Percentiles rank a stretch among this genome's conserved stretches.
phyloP scores from a whole-genome alignment of 2,797 vertebrate species.

The Nyctibius grandis region DNA sequence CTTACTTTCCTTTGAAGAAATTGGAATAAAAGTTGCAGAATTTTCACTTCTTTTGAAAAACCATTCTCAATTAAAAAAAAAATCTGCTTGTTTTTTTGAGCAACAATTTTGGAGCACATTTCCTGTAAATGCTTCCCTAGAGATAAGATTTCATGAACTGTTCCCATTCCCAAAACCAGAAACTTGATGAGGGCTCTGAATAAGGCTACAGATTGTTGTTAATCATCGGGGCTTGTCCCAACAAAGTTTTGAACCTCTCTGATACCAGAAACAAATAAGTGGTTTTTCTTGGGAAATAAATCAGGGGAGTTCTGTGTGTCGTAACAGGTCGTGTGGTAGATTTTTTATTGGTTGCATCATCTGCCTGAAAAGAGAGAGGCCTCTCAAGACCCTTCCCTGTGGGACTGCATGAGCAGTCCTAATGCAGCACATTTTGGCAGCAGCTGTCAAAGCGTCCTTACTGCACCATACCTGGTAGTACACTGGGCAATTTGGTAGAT shows the following conservation, averaged over 20 bases:
- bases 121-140: not conserved
- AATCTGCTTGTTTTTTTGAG: not conserved
- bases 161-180: not conserved
- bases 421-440: not conserved
- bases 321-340: rapidly evolving
- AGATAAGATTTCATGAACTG: not conserved
- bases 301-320: not conserved
- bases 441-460: not conserved
- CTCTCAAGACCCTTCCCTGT: not conserved
- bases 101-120: not conserved
- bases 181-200: not conserved
- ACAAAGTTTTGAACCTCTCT: not conserved
- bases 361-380: not conserved
- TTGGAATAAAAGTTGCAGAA: not conserved
- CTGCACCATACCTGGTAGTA: too few relatives aligned
- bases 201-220: not conserved
- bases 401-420: rapidly evolving
- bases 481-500: not conserved
- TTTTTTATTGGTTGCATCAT: not conserved
- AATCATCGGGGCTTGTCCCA: not conserved
- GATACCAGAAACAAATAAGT: not conserved
- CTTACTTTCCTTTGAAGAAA: not conserved
- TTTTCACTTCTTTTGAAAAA: not conserved
- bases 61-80: not conserved
- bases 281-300: not conserved